Evolutionary conservation across 2,797 vertebrate species (phyloP).

Genomic region (Hemibagrus guttatus): DNA sequence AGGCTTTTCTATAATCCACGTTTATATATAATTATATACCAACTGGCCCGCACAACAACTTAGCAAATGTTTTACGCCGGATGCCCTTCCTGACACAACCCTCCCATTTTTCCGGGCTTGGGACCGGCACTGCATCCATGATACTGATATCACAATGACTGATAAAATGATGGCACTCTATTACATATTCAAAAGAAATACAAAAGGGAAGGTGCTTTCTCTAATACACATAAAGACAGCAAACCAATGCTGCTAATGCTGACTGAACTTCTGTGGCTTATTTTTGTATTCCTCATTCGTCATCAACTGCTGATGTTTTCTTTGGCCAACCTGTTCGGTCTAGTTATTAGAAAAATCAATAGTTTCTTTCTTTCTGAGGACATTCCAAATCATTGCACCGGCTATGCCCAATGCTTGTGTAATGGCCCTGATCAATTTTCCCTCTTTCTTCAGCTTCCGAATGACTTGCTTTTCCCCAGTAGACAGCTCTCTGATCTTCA

Average conservation of each 20-base stretch:
- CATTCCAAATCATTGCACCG: not conserved
- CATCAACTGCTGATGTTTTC: not conserved
- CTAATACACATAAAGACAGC: not conserved
- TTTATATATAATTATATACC: no score
- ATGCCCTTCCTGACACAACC: no score
- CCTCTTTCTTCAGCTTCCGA: not conserved
- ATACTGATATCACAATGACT: not conserved
- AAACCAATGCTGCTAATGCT: not conserved
- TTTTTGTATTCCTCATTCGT: not conserved
- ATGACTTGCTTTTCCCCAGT: not conserved
- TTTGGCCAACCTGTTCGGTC: not conserved
- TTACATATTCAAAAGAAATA: not conserved
- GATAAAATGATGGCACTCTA: not conserved
- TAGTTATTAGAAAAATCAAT: not conserved
- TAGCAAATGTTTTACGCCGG: no score
- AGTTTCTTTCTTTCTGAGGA: not conserved
- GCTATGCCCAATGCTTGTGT: not conserved
- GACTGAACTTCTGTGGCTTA: not conserved
- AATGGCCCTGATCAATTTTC: not conserved
- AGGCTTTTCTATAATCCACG: no score
- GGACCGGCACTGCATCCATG: no score
- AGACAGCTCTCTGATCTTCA: not conserved
- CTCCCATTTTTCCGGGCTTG: no score
- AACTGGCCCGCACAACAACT: no score
- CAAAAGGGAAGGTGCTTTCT: not conserved